Percentiles rank a stretch among this genome's conserved stretches.
Conservation (phyloP, 2,888 invertebrate genomes). For the Teleiodes luculella region DNA sequence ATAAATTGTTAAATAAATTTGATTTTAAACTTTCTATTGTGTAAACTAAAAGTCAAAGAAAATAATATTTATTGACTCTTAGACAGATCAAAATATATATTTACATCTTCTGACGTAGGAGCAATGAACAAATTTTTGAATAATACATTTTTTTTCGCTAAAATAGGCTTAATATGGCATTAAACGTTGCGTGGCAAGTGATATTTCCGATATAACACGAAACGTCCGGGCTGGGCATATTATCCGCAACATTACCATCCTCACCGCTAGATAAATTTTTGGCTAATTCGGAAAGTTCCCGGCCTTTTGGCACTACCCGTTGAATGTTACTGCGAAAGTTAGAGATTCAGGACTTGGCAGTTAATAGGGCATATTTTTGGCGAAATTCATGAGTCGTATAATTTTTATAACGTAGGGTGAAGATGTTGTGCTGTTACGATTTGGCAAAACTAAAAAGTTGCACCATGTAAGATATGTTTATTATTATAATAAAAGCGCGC, state of each 20-base stretch:
- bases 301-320: conserved; percentile 26
- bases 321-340: conserved; percentile 25
- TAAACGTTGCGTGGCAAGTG: conserved; percentile 17
- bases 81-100: too few relatives aligned
- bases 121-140: too few relatives aligned
- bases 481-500: too few relatives aligned
- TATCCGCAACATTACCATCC: conserved; percentile 58
- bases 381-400: conserved; percentile 6
- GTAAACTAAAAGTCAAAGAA: too few relatives aligned
- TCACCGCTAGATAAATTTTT: conserved; percentile 56
- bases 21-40: too few relatives aligned
- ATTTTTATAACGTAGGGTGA: conserved; percentile 5
- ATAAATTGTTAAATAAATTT: too few relatives aligned
- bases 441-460: background rate
- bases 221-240: conserved; percentile 34
- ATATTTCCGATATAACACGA: conserved; percentile 30
- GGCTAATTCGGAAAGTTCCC: conserved; percentile 49
- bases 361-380: conserved; percentile 15
- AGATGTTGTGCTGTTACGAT: background rate
- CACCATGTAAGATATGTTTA: too few relatives aligned
- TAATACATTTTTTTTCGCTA: too few relatives aligned
- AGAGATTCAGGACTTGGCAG: conserved; percentile 2
- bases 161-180: background rate
- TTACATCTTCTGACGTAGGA: too few relatives aligned
- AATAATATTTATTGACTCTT: too few relatives aligned